Percentiles rank a stretch among this genome's conserved stretches.
phyloP scores from a whole-genome alignment of 1,140 invertebrate genomes.

The Colletes gigas region DNA sequence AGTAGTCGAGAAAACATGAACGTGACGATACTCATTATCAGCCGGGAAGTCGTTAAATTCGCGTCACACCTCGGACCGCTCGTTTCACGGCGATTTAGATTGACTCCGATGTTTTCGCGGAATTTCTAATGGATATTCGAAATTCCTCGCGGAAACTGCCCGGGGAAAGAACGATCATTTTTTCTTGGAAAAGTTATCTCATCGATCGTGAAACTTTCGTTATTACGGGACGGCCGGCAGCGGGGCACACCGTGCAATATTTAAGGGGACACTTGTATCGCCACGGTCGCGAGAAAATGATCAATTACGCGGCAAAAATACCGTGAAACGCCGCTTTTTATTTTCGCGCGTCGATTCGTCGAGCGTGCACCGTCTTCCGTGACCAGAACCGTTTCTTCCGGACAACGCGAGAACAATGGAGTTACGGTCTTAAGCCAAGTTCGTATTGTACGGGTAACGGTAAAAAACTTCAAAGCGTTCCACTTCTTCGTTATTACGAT shows the following conservation, averaged over 20 bases:
- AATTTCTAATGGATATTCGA: constrained; percentile 30
- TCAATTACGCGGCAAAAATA: constrained; percentile 13
- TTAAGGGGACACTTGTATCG: not conserved
- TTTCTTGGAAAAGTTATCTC: constrained; percentile 15
- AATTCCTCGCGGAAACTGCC: not conserved
- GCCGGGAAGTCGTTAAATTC: not conserved
- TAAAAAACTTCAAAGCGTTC: too few relatives aligned
- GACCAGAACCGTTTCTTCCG: not conserved
- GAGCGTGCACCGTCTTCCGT: not conserved
- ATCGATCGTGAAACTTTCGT: constrained; percentile 43
- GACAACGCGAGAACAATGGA: not conserved
- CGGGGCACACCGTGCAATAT: constrained; percentile 14
- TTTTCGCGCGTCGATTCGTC: not conserved
- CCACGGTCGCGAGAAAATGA: constrained; percentile 18
- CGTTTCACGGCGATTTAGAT: not conserved
- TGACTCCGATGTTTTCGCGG: constrained; percentile 13
- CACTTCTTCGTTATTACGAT: too few relatives aligned
- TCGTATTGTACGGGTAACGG: not conserved
- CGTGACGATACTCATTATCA: not conserved
- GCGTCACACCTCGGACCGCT: not conserved
- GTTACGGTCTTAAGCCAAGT: not conserved
- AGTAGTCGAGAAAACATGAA: too few relatives aligned
- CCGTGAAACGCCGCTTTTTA: constrained; percentile 7
- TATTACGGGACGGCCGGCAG: constrained; percentile 17
- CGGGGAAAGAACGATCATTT: not conserved